Conservation (phyloP, 30 jellyfish, hydroid and myxozoan species). For the Thelohanellus kitauei region DNA sequence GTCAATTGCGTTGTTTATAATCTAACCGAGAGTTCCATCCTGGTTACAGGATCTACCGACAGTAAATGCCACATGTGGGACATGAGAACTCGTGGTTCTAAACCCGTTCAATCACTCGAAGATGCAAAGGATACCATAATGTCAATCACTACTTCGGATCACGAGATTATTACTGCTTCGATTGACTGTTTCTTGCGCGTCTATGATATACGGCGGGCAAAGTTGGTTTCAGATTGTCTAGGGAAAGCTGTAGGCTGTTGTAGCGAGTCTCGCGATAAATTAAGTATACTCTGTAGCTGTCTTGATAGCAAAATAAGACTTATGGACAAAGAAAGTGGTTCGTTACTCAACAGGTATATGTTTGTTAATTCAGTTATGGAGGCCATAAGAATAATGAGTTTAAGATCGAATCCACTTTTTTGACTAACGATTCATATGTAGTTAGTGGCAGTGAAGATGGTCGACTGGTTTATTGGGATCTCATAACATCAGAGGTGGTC, state of each 20-base stretch:
- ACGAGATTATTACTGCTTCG: slow-evolving; percentile 37
- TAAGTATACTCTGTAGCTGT: slow-evolving; percentile 31
- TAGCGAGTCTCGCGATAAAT: slow-evolving; percentile 34
- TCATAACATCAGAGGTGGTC: slow-evolving; percentile 18
- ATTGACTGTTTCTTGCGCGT: slow-evolving; percentile 37
- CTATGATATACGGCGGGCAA: slow-evolving; percentile 56
- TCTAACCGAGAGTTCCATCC: slow-evolving; percentile 30
- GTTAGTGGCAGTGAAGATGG: slow-evolving; percentile 88
- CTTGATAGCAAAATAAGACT: slow-evolving; percentile 23
- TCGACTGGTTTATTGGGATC: slow-evolving; percentile 35
- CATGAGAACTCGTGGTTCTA: slow-evolving; percentile 26
- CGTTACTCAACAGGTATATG: slow-evolving; percentile 23
- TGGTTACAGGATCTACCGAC: slow-evolving; percentile 73
- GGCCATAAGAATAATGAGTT: slow-evolving; percentile 43
- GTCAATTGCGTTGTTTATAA: slow-evolving; percentile 33
- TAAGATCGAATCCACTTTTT: slow-evolving; percentile 33
- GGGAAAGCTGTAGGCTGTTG: slow-evolving; percentile 76
- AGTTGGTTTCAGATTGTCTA: slow-evolving; percentile 36
- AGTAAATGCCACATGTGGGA: slow-evolving; percentile 79
- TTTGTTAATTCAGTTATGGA: slow-evolving; percentile 10
- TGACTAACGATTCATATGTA: slow-evolving; percentile 23
- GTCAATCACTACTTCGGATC: slow-evolving; percentile 24
- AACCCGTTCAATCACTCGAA: slow-evolving; percentile 32
- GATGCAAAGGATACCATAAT: slow-evolving; percentile 68
- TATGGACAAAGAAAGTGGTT: slow-evolving; percentile 31